Evolutionary conservation across 2,888 invertebrate genomes (phyloP).

Genomic region (Bellardia bayeri): DNA sequence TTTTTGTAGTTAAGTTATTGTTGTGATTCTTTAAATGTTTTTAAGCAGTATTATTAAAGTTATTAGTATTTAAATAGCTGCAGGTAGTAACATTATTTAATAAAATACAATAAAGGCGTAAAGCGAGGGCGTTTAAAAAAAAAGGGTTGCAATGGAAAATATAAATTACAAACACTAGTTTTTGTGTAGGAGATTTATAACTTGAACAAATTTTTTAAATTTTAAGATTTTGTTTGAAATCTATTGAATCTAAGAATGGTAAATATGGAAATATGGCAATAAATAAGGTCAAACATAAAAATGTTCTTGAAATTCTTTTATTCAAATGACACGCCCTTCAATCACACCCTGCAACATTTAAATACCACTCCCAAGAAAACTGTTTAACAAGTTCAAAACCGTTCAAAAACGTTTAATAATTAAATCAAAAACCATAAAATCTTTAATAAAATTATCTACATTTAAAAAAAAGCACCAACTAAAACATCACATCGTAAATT

Average conservation of each 20-base stretch:
- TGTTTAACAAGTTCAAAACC: no score
- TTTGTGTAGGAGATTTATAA: no score
- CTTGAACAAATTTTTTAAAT: no score
- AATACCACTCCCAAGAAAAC: no score
- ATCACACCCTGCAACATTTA: no score
- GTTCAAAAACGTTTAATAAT: background rate
- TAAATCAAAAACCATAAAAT: background rate
- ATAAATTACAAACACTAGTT: no score
- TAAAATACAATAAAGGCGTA: slow-evolving; percentile 32
- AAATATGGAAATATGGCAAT: no score
- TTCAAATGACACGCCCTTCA: no score
- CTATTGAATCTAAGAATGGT: no score
- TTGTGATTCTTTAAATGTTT: background rate
- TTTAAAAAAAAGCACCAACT: background rate
- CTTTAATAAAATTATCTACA: background rate
- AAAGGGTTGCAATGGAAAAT: background rate
- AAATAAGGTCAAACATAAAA: no score
- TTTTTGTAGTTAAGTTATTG: slow-evolving; percentile 9
- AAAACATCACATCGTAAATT: slow-evolving; percentile 14
- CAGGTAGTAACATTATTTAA: background rate
- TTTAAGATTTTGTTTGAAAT: background rate
- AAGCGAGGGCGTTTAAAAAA: slow-evolving; percentile 15
- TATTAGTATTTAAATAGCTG: background rate
- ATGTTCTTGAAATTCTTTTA: no score
- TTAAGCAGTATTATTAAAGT: background rate